Percentiles rank a stretch among this genome's conserved stretches.
phyloP scores from a whole-genome alignment of 2,888 invertebrate species.

The Neoscelio sp. region DNA sequence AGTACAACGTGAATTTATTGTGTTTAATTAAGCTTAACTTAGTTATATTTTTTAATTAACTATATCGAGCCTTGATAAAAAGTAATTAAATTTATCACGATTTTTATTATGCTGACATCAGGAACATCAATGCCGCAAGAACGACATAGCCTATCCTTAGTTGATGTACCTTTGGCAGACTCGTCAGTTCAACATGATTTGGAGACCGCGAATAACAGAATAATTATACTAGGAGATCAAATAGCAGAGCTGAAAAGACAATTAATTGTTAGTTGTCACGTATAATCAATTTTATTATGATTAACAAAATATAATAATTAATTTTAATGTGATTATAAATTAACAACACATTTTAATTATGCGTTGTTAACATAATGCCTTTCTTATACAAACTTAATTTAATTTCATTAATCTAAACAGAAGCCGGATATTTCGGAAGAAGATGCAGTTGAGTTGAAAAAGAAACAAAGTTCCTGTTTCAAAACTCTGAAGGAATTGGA shows the following conservation, averaged over 20 bases:
- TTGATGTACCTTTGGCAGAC: conserved; percentile 70
- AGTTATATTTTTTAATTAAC: too few relatives aligned
- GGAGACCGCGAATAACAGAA: conserved; percentile 82
- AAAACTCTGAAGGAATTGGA: conserved; percentile 87
- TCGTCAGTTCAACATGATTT: conserved; percentile 80
- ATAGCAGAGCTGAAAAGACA: conserved; percentile 82
- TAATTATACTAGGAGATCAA: conserved; percentile 78
- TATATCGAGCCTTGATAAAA: too few relatives aligned
- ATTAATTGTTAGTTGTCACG: conserved; percentile 75
- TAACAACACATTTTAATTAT: too few relatives aligned
- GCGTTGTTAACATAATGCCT: too few relatives aligned
- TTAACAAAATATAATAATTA: neutral
- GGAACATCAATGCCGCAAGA: too few relatives aligned
- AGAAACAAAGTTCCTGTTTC: conserved; percentile 85
- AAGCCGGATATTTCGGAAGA: conserved; percentile 85
- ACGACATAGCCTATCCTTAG: too few relatives aligned
- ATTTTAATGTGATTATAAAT: neutral
- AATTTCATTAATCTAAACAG: conserved; percentile 77
- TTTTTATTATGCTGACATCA: too few relatives aligned
- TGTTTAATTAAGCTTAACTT: too few relatives aligned
- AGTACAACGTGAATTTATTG: too few relatives aligned
- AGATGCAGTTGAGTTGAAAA: conserved; percentile 85
- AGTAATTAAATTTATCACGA: too few relatives aligned
- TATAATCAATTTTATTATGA: neutral
- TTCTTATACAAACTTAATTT: conserved; percentile 15